A percentile compares a stretch with the other conserved stretches of the same genome.
Conservation (phyloP, 2,797 vertebrate species). For the Lophura swinhoii region DNA sequence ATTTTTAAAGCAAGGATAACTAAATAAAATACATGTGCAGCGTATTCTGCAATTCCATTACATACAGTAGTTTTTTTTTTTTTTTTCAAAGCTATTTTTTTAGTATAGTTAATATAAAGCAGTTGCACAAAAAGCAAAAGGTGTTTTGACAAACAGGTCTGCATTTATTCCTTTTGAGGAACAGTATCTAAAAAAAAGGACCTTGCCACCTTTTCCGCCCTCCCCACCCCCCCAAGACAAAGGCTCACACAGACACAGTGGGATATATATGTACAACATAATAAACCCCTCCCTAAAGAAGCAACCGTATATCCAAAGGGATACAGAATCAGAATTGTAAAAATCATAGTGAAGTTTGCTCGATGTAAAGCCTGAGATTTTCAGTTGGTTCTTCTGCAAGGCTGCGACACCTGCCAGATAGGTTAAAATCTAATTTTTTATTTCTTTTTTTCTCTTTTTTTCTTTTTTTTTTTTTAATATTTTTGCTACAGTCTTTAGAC, state of each 20-base stretch:
- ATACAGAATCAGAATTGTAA: slow-evolving; percentile 81
- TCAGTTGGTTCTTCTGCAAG: slow-evolving; percentile 88
- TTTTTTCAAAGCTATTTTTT: slow-evolving; percentile 86
- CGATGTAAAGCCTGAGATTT: slow-evolving; percentile 93
- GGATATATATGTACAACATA: slow-evolving; percentile 92
- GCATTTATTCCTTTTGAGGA: slow-evolving; percentile 88
- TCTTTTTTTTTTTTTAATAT: slow-evolving; percentile 74
- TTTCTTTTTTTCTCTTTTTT: slow-evolving; percentile 65
- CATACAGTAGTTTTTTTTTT: slow-evolving; percentile 91
- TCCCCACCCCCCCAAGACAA: slow-evolving; percentile 80
- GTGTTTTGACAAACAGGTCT: slow-evolving; percentile 86
- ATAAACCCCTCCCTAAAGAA: slow-evolving; percentile 86
- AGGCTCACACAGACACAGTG: slow-evolving; percentile 87
- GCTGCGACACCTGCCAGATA: slow-evolving; percentile 86
- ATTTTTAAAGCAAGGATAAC: slow-evolving; percentile 91
- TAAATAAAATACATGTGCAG: slow-evolving; percentile 95
- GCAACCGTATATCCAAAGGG: slow-evolving; percentile 81
- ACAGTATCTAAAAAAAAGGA: slow-evolving; percentile 85
- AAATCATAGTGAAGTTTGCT: slow-evolving; percentile 85
- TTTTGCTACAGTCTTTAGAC: slow-evolving; percentile 94
- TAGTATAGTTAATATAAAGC: slow-evolving; percentile 95
- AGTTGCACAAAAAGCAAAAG: slow-evolving; percentile 91
- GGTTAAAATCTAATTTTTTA: slow-evolving; percentile 85
- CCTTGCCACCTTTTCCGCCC: slow-evolving; percentile 70
- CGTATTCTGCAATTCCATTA: slow-evolving; percentile 92